phyloP scores from a whole-genome alignment of 2,113 vertebrate genomes.

The Struthidea cinerea region DNA sequence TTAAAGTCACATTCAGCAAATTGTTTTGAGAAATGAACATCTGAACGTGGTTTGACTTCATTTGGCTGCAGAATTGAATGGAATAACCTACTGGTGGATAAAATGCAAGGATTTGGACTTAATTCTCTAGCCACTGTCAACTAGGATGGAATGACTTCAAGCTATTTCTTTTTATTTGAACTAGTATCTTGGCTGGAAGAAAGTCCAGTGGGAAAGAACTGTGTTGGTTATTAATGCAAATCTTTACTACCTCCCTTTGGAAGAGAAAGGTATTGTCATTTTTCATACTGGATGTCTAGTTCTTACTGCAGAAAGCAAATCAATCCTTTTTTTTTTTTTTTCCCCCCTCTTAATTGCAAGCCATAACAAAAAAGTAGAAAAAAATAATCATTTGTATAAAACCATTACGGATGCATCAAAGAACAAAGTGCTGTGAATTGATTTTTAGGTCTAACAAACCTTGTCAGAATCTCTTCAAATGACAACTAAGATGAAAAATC shows the following conservation, averaged over 20 bases:
- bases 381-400: neutral
- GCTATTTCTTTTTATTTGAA: neutral
- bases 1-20: neutral
- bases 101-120: conserved; percentile 22
- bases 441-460: neutral
- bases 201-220: neutral
- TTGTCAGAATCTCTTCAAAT: neutral
- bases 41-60: neutral
- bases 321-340: neutral
- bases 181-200: neutral
- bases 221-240: conserved; percentile 25
- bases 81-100: neutral
- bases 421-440: neutral
- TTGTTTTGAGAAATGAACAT: neutral
- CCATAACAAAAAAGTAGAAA: neutral
- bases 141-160: conserved; percentile 13
- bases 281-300: neutral
- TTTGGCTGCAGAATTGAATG: neutral
- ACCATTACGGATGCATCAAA: neutral
- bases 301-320: neutral
- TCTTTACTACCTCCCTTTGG: conserved; percentile 1
- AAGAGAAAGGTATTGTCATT: conserved; percentile 1
- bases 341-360: neutral
- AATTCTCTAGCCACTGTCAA: neutral
- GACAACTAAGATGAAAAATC: neutral